A percentile compares a stretch with the other conserved stretches of the same genome.
Conservation (phyloP, 1,140 invertebrate species). For the Oncopodura yosiiana region DNA sequence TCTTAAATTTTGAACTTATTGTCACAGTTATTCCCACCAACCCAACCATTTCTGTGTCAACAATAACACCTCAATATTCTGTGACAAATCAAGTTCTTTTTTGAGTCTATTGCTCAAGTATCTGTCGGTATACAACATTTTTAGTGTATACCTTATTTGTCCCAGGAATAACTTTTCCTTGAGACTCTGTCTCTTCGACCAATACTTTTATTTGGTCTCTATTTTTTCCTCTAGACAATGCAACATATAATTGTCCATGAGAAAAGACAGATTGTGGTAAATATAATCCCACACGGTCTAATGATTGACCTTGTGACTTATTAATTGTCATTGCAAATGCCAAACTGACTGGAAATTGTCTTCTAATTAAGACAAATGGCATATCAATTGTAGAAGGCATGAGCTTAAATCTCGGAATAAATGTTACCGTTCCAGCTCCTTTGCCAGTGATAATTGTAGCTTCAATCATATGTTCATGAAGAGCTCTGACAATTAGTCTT, state of each 20-base stretch:
- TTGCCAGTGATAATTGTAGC: background rate
- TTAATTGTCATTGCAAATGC: constrained; percentile 37
- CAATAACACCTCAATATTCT: no score
- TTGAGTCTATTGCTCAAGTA: no score
- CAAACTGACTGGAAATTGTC: constrained; percentile 24
- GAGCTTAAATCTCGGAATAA: constrained; percentile 21
- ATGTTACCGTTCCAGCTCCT: constrained; percentile 4
- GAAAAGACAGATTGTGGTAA: constrained; percentile 29
- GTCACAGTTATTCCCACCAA: no score
- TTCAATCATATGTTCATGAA: constrained; percentile 8
- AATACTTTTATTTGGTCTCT: background rate
- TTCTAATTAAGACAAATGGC: constrained; percentile 1
- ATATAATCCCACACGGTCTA: constrained; percentile 32
- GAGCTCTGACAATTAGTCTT: background rate
- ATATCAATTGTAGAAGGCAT: constrained; percentile 1
- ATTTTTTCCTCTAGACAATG: constrained; percentile 27
- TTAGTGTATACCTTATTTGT: background rate
- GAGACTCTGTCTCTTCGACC: background rate
- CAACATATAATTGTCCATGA: constrained; percentile 38
- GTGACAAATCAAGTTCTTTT: no score
- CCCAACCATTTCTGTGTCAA: no score
- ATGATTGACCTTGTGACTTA: constrained; percentile 37
- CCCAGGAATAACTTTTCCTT: background rate
- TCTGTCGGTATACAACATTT: no score
- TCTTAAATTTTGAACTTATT: no score